Conservation (phyloP, 2,113 vertebrate species). For the Corvus hawaiiensis region DNA sequence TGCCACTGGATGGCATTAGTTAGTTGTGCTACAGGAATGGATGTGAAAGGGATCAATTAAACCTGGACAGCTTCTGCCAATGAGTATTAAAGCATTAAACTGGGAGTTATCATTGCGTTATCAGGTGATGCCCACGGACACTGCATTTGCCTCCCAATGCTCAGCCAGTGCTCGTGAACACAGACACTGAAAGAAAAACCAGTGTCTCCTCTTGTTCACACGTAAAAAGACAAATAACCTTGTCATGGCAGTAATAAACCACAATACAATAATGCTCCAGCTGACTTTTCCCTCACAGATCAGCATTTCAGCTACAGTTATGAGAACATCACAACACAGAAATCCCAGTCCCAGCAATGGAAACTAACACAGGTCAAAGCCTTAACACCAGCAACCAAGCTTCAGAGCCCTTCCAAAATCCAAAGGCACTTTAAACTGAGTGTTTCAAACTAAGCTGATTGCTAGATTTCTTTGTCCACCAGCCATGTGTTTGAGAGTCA, state of each 20-base stretch:
- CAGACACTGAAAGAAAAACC: neutral
- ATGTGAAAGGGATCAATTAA: neutral
- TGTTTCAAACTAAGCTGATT: neutral
- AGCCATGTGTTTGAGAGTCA: neutral
- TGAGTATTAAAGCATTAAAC: neutral
- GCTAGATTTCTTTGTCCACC: neutral
- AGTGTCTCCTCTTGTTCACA: neutral
- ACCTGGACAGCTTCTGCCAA: neutral
- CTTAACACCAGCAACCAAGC: neutral
- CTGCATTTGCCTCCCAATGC: neutral
- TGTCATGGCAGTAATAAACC: neutral
- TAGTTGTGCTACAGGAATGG: slow-evolving; percentile 45
- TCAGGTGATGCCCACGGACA: neutral
- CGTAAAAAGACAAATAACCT: neutral
- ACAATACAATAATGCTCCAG: neutral
- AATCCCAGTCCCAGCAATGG: neutral
- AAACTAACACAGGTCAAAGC: neutral
- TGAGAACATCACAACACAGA: neutral
- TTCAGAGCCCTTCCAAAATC: neutral
- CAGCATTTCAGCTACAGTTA: neutral
- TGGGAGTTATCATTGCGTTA: neutral
- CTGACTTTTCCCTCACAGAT: neutral
- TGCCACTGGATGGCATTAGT: slow-evolving; percentile 75
- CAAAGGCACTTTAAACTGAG: neutral
- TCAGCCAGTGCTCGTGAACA: neutral